A percentile compares a stretch with the other conserved stretches of the same genome.
Evolutionary conservation across 2,113 vertebrate genomes (phyloP).

Genomic region (Macquaria australasica): DNA sequence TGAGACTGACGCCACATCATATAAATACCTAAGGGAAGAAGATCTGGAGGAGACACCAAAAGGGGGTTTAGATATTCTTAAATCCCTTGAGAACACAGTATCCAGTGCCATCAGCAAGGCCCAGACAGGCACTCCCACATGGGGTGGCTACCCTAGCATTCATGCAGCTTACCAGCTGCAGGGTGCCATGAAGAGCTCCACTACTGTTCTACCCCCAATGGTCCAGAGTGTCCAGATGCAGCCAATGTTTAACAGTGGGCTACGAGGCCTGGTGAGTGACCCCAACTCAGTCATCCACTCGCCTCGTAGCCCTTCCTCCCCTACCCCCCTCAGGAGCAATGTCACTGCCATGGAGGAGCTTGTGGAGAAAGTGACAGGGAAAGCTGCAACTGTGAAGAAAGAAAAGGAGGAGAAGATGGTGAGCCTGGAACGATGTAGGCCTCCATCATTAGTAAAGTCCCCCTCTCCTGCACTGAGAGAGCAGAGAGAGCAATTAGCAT

Average conservation of each 20-base stretch:
- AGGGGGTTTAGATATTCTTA: slow-evolving; percentile 96
- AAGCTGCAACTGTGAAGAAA: slow-evolving; percentile 89
- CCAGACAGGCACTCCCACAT: slow-evolving; percentile 97
- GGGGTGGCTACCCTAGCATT: slow-evolving; percentile 99
- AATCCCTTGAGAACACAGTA: slow-evolving; percentile 98
- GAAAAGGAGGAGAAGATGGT: slow-evolving; percentile 89
- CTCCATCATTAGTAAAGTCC: slow-evolving; percentile 83
- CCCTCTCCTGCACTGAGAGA: slow-evolving; percentile 90
- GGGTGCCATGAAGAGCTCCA: slow-evolving; percentile 89
- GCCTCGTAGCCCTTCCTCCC: slow-evolving; percentile 90
- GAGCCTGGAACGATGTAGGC: slow-evolving; percentile 76
- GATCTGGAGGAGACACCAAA: slow-evolving; percentile 96
- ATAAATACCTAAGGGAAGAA: slow-evolving; percentile 97
- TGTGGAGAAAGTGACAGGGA: slow-evolving; percentile 98
- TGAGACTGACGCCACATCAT: slow-evolving; percentile 90
- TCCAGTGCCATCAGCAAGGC: slow-evolving; percentile 98
- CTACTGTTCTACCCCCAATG: slow-evolving; percentile 82
- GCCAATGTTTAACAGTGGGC: slow-evolving; percentile 88
- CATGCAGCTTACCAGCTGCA: slow-evolving; percentile 98
- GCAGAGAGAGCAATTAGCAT: slow-evolving; percentile 89
- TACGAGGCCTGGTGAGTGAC: slow-evolving; percentile 86
- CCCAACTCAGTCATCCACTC: slow-evolving; percentile 90
- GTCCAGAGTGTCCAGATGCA: slow-evolving; percentile 93
- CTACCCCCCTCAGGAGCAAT: slow-evolving; percentile 95
- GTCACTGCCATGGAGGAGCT: slow-evolving; percentile 99